phyloP scores from a whole-genome alignment of 2,113 vertebrate species.

The Meriones unguiculatus region DNA sequence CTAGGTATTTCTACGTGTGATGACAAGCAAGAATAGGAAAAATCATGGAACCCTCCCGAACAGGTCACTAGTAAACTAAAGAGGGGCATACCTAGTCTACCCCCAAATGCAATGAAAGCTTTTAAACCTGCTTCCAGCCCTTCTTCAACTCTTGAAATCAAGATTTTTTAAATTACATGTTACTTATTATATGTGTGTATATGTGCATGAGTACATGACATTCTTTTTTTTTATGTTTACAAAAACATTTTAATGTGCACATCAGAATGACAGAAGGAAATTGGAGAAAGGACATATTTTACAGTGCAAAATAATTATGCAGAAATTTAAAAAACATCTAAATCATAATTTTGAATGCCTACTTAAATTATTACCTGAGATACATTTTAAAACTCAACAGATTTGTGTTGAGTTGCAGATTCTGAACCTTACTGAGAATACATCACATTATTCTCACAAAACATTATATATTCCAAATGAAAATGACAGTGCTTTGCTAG shows the following conservation, averaged over 20 bases:
- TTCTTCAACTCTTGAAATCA: background rate
- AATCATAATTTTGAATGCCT: constrained; percentile 68
- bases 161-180: background rate
- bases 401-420: constrained; percentile 63
- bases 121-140: background rate
- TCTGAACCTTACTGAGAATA: constrained; percentile 69
- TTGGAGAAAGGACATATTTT: constrained; percentile 76
- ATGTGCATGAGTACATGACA: too few relatives aligned
- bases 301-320: constrained; percentile 88
- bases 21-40: background rate
- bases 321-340: constrained; percentile 80
- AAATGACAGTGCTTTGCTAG: constrained; percentile 34
- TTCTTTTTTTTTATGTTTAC: constrained; percentile 71
- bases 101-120: background rate
- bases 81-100: background rate
- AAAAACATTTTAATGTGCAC: constrained; percentile 91
- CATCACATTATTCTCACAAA: too few relatives aligned
- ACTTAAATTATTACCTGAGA: constrained; percentile 68
- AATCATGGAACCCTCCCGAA: background rate
- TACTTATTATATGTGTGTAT: background rate
- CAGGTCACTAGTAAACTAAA: background rate
- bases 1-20: background rate
- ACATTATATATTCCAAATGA: constrained; percentile 57
- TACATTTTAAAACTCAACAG: constrained; percentile 77
- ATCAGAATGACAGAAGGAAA: constrained; percentile 86